Base-by-base conservation (phyloP, 2,888 invertebrate genomes). In the Nemotelus nigrinus region DNA sequence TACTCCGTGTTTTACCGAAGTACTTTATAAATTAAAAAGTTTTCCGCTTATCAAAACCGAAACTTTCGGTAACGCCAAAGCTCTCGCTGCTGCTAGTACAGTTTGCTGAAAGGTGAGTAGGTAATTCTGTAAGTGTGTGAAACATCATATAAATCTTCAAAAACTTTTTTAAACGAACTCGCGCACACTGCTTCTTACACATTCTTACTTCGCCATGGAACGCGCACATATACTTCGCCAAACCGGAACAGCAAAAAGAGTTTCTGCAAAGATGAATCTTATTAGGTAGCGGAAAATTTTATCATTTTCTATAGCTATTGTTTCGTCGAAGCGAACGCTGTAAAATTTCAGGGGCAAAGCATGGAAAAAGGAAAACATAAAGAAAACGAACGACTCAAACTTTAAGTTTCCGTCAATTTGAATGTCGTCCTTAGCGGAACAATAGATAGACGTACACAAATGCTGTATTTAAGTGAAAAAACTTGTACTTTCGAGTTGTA, bases 21-120 rank as follows among this genome's bases (percentile, higher is more conserved):
- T 78, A 76, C 78, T 78, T 76, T 71, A 78, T 78, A 78, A 78
- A 78, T 78, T 76, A 76, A 78, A 78, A 78, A 78, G 78, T 78
- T 78, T 78, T 71, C 57, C 78, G 76, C 76, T 78, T 78, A 78
- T 76, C 72, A 60, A 78, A 76, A 76, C 70, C 43, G 39, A 8
- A 71, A 43, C 3, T 57, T 55, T 55, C 55, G 4, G 25, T 25
- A 25, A 25, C 0, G 25, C 25, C 25, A 25, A 25, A 25, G 1
- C 25, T 25, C 25, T 25, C 25, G 25, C 25, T 25, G 25, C 25
- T 25, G 25, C 25, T 25, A 25, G 25, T 25, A 25, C 25, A 25
- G 25, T 25, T 25, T 25, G 50, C 50, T 7, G 6, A 50, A 8
- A 50, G 50, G 5, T 50, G 50, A 8, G 63, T 63, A 25, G 4